Base-by-base conservation (phyloP, 2,888 invertebrate species). In the Hemicrepidius hirtus region DNA sequence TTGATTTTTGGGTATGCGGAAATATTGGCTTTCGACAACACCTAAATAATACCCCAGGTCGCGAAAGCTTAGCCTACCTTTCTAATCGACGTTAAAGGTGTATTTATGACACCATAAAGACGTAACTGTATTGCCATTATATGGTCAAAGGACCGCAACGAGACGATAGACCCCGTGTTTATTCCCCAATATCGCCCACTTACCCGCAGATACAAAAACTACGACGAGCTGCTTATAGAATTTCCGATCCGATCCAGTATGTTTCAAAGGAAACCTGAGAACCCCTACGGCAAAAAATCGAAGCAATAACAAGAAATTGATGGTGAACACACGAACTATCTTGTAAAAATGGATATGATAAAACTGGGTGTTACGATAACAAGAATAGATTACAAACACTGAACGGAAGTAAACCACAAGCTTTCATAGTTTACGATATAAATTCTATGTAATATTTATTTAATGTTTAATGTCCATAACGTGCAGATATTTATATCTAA, bases 1-100 rank as follows among this genome's bases (percentile, higher is more conserved):
- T 68, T 71, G 74, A 71, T 74, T 70, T 65, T 65, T 64, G 37
- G 35, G 41, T 35, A 21, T 53, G 28, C 12, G 46, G 32, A 68
- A 67, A 53, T 49, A 64, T 64, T 13, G 46, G 53, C 60, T 70
- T 64, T 60, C 37, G 55, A 53, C 55, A 59, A 37, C 41, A 68
- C 66, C 28, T 35, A 68, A 60, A 59, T 59, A 49, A 68, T 46
- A 49, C 44, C 59, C 20, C 16, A 12, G 21, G 44, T 6, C 44
- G n/a, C 1, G 7, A 21, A 59, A 44, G 24, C 21, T 60, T 44
- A 24, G 20, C 57, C 18, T 32, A 32, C 57, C 20, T 37, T 57
- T 57, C 57, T 67, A 67, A 67, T 67, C 57, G 37, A 46, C 44
- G 12, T 55, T 53, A 44, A 44, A 55, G 44, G 20, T 41, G 32